Evolutionary conservation across 1,140 invertebrate species (phyloP), one percentile per base, ranked within the genome.

Genomic region (Acyrthosiphon pisum): DNA sequence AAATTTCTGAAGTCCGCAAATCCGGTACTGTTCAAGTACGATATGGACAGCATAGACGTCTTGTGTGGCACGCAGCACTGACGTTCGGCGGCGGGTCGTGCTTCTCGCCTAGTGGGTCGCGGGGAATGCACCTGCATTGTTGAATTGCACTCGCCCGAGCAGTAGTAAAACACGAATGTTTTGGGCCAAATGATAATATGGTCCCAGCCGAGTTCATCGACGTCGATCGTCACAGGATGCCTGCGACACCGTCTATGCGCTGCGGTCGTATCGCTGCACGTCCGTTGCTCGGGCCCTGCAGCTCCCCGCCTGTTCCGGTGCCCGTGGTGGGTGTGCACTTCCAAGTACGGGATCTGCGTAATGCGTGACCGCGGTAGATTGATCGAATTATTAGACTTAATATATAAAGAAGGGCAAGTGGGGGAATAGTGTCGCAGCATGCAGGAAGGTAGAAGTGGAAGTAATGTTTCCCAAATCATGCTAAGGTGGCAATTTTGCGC

Each of bases 181-280:
- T 98, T 98, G 0, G 99, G 99, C 0, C 99, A 99, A 60, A 99
- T 98, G 94, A 99, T 99, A 97, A 99, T 99, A 97, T 99, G 99
- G 94, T 99, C 98, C 99, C 99, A 99, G 23, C 98, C 98, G 94
- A 99, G 98, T 94, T 98, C 98, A 94, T 97, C 97, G 95, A 99
- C 99, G 95, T 99, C 98, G 26, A 99, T 98, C n/a, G 97, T 98
- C n/a, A 99, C 96, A 3, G 98, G 97, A 95, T 98, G 98, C 30
- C 98, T 97, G 95, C 98, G 98, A 95, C 98, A 99, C 46, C 98
- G 96, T 7, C 96, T 96, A 94, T 98, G 97, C 93, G 97, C 7
- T 8, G 23, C 23, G 9, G 96, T 97, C 87, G 96, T 96, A 94
- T 97, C 97, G 94, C 97, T 97, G 95, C 97, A 98, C 94, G 97